These are phyloP conservation scores for Aphodius granarius DNA, from an alignment of 2,888 invertebrate species.

Conservation along the genomic window DNA sequence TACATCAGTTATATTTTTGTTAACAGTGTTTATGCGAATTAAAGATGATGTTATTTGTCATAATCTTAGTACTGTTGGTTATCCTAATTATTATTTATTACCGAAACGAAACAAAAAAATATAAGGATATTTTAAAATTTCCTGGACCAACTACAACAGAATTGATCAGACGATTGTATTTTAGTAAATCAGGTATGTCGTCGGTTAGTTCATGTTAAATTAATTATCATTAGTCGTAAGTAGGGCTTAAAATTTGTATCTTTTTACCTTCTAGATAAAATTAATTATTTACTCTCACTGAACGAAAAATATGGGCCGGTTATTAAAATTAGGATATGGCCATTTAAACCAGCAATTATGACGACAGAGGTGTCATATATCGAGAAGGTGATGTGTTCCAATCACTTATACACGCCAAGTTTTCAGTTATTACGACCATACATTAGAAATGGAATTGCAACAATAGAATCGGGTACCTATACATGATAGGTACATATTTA, in stretches of 20 bases:
- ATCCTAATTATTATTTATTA: not conserved
- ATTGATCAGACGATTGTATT: not conserved
- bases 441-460: not conserved
- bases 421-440: not conserved
- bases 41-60: not conserved
- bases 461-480: not conserved
- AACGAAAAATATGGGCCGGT: not conserved
- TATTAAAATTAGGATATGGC: not conserved
- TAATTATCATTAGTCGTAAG: too few relatives aligned
- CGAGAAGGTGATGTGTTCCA: not conserved
- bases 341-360: not conserved
- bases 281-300: not conserved
- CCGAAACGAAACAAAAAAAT: not conserved
- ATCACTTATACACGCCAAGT: not conserved
- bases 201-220: too few relatives aligned
- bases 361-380: not conserved
- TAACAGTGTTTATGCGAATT: not conserved
- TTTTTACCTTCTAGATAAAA: not conserved
- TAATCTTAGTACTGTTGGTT: not conserved
- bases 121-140: not conserved
- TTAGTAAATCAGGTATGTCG: not conserved
- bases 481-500: too few relatives aligned
- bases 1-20: too few relatives aligned
- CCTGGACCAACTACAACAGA: not conserved
- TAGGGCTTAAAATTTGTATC: too few relatives aligned